Conservation (phyloP, 1,140 invertebrate genomes). For the Fopius arisanus region DNA sequence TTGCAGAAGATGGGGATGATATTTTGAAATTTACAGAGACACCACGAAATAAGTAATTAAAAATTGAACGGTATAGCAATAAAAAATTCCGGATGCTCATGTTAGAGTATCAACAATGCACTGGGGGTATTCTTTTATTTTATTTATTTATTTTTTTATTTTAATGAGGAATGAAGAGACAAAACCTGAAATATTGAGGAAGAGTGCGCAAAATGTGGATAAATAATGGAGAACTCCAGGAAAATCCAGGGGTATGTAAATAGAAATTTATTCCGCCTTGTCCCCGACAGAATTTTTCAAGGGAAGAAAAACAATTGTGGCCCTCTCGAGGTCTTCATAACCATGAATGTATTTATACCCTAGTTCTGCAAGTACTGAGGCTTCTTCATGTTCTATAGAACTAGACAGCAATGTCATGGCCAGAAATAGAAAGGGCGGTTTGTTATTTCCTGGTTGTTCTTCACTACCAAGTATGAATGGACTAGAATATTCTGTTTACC, state of each 20-base stretch:
- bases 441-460: no score
- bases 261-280: background rate
- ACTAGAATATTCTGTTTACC: no score
- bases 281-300: background rate
- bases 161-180: background rate
- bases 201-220: background rate
- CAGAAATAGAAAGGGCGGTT: background rate
- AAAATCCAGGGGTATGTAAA: background rate
- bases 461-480: no score
- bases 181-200: background rate
- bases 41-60: no score
- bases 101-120: background rate
- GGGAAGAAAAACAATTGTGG: background rate
- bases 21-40: no score
- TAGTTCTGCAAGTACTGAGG: background rate
- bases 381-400: background rate
- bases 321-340: background rate
- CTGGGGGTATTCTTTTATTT: no score
- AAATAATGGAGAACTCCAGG: background rate
- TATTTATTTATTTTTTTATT: background rate
- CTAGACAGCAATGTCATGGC: background rate
- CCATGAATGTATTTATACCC: background rate
- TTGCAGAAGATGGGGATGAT: background rate
- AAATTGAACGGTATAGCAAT: background rate
- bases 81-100: background rate